Evolutionary conservation across 2,888 invertebrate genomes (phyloP), one percentile per base, ranked within the genome.

Genomic region (Blastobasis lacticolella): DNA sequence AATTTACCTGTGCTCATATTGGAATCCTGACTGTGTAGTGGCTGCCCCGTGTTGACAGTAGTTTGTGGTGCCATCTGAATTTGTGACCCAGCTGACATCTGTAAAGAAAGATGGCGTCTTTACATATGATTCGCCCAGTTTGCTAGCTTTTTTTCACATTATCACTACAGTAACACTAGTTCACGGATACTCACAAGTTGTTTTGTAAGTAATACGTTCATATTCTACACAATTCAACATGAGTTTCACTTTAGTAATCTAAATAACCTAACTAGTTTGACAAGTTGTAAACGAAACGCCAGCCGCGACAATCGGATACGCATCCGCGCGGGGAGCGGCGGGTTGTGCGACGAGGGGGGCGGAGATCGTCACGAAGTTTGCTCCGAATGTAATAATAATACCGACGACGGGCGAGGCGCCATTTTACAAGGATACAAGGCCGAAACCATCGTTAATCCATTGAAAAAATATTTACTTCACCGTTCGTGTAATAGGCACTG

Each of bases 21-120:
- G 90, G 97, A 97, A 93, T 97, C 97, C 91, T 96, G 96, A 93
- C 93, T 96, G 91, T 95, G 94, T 90, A 92, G 92, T 89, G 94
- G 92, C 91, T 94, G 94, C 82, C 89, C 89, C 76, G 93, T 92
- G 91, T 92, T 93, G 91, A 94, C 92, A 89, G 94, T 94, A 88
- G 95, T 94, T 92, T 96, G 95, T 90, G 96, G 95, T 94, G 96
- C 96, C 95, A 96, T 95, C 94, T 96, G 96, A 94, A 96, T 93
- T 93, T 96, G 96, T 91, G 96, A 94, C 91, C 95, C 95, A 92
- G 96, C 95, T 93, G 96, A 95, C 96, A 96, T 96, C 96, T 96
- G 91, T 72, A 93, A 92, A 87, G 86, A 82, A 87, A 88, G 85
- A 88, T 88, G 88, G 88, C 88, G 87, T 85, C 88, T 84, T 84